Evolutionary conservation across 2,113 vertebrate genomes (phyloP), one percentile per base, ranked within the genome.

Genomic region (Craseonycteris thonglongyai): DNA sequence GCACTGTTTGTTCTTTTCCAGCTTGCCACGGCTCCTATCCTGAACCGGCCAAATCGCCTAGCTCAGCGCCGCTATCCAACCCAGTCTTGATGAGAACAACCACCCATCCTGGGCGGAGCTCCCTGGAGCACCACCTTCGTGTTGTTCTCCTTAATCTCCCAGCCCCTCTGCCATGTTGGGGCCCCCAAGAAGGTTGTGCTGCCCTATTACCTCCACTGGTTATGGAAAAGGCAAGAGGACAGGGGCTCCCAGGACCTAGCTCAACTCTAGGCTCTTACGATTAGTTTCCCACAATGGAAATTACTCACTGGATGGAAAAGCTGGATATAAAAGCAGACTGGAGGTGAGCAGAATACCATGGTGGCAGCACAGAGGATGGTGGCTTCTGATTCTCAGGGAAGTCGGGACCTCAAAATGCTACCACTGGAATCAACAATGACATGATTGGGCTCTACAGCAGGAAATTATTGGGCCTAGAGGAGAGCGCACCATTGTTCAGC

Each of bases 61-160:
- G 97, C 98, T 38, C 98, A 94, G 82, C 96, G 79, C 4, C 97
- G 97, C 65, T 98, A 98, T 47, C 98, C 98, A 11, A 63, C 84
- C n/a, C 95, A 95, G 0, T 93, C 88, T 0, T 97, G 97, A 97
- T 40, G 49, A 12, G 66, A 75, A 59, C 4, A 10, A 6, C 22
- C 61, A 3, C 22, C 7, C 5, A 2, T 28, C 66, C 56, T 66
- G 58, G 65, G 33, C 45, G 33, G 9, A 1, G 61, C 69, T 69
- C 30, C 14, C 14, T 2, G 68, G 45, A 45, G 24, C 47, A 24
- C 35, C 6, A 0, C 63, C 63, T 47, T n/a, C 15, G 8, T 2
- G 3, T 22, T 5, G 8, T 38, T 75, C 26, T 81, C n/a, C 9
- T 26, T 8, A 33, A 5, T 8, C 24, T 72, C 14, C 47, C 61